phyloP scores from a whole-genome alignment of 1,140 invertebrate species.

The Sitobion miscanthi region DNA sequence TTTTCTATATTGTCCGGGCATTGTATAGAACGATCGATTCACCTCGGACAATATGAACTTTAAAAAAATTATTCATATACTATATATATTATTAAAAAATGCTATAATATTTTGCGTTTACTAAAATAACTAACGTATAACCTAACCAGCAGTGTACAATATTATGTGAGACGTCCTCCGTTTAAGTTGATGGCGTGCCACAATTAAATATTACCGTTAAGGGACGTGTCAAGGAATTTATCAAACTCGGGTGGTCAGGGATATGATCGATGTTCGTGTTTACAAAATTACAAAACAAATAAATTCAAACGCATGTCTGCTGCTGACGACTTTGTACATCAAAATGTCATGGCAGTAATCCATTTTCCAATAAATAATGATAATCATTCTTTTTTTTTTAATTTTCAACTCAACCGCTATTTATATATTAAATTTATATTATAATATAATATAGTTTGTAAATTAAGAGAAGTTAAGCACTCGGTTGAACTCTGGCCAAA shows the following conservation, averaged over 20 bases:
- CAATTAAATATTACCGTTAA: neutral
- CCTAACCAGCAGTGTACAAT: neutral
- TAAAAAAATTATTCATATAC: too few relatives aligned
- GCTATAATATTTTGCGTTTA: too few relatives aligned
- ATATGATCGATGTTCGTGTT: neutral
- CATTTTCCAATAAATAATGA: neutral
- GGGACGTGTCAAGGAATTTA: too few relatives aligned
- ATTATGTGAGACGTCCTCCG: neutral
- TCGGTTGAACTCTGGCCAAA: too few relatives aligned
- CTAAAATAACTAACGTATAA: neutral
- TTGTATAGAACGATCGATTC: too few relatives aligned
- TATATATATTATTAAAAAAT: too few relatives aligned
- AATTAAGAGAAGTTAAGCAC: too few relatives aligned
- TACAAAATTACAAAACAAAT: neutral
- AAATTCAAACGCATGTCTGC: neutral
- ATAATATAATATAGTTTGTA: neutral
- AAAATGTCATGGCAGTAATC: neutral
- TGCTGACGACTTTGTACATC: neutral
- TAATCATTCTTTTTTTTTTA: neutral
- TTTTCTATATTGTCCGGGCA: too few relatives aligned
- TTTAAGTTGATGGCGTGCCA: neutral
- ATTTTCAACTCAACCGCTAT: too few relatives aligned
- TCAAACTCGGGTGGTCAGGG: neutral
- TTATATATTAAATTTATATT: neutral
- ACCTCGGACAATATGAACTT: neutral